phyloP scores from a whole-genome alignment of 2,888 invertebrate genomes.

The Tipula lateralis region DNA sequence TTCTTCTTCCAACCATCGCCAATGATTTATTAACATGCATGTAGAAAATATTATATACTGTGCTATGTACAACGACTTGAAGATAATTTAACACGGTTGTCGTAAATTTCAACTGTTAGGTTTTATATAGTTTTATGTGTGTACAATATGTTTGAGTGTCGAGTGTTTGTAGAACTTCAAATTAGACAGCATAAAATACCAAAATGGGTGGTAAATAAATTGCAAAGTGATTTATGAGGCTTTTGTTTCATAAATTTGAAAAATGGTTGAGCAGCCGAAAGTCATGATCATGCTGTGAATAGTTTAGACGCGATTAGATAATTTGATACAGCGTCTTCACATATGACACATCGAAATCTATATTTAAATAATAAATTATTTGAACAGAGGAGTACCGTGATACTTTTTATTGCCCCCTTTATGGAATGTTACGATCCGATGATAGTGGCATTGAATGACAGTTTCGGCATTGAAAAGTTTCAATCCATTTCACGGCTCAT shows the following conservation, averaged over 20 bases:
- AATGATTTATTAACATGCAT: slow-evolving; percentile 6
- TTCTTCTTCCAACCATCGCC: neutral
- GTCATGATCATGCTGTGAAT: neutral
- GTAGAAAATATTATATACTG: neutral
- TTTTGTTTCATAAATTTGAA: neutral
- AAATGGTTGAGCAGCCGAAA: neutral
- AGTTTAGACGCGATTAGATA: neutral
- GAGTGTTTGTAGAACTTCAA: neutral
- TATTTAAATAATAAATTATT: neutral
- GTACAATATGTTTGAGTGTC: neutral
- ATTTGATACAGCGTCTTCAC: neutral
- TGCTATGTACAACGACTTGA: neutral
- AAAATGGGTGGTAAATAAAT: neutral
- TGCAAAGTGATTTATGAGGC: neutral
- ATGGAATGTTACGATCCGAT: no score
- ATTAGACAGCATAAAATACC: neutral
- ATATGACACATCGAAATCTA: neutral
- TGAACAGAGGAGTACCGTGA: no score
- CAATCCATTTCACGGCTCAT: no score
- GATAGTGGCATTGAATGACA: no score
- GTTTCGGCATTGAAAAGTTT: no score
- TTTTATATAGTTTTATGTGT: neutral
- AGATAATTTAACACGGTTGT: neutral
- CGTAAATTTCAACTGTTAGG: neutral
- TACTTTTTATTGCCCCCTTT: no score